These are phyloP conservation scores for Subanguina moxae DNA, from an alignment of 1,140 invertebrate species.

Conservation along the genomic window DNA sequence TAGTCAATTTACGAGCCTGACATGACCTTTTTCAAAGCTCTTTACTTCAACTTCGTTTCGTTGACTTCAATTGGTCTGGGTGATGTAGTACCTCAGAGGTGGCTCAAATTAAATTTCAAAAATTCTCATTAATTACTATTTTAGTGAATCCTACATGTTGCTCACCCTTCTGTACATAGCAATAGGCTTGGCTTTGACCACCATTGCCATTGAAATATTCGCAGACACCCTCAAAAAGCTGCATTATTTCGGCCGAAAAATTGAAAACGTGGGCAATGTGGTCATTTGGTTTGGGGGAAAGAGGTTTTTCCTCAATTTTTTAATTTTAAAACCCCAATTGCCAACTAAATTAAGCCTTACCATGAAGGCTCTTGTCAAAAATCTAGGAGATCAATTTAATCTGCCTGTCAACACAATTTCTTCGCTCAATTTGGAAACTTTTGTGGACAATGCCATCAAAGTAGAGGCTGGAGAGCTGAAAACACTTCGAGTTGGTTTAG, in stretches of 20 bases:
- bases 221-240: constrained; percentile 58
- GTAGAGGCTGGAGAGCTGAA: constrained; percentile 54
- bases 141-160: constrained; percentile 48
- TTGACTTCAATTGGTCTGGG: constrained; percentile 46
- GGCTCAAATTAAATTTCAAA: constrained; percentile 1
- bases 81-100: constrained; percentile 41
- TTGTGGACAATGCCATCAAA: constrained; percentile 57
- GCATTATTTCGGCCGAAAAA: constrained; percentile 58
- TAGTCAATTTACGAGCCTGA: constrained; percentile 27
- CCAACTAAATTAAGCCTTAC: constrained; percentile 44
- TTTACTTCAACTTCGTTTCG: constrained; percentile 50
- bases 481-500: constrained; percentile 35
- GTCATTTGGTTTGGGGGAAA: constrained; percentile 59
- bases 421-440: constrained; percentile 48
- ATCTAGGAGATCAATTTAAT: constrained; percentile 58
- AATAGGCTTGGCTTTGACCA: constrained; percentile 54
- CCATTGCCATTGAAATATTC: constrained; percentile 59
- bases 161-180: constrained; percentile 58
- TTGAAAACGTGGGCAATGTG: constrained; percentile 57
- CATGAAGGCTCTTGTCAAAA: constrained; percentile 58
- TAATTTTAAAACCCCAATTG: background rate
- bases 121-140: constrained; percentile 7
- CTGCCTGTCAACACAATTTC: constrained; percentile 46
- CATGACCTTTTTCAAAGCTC: constrained; percentile 32
- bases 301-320: constrained; percentile 35